These are phyloP conservation scores for Corbicula japonica DNA, from an alignment of 2,888 invertebrate species.

Conservation along the genomic window DNA sequence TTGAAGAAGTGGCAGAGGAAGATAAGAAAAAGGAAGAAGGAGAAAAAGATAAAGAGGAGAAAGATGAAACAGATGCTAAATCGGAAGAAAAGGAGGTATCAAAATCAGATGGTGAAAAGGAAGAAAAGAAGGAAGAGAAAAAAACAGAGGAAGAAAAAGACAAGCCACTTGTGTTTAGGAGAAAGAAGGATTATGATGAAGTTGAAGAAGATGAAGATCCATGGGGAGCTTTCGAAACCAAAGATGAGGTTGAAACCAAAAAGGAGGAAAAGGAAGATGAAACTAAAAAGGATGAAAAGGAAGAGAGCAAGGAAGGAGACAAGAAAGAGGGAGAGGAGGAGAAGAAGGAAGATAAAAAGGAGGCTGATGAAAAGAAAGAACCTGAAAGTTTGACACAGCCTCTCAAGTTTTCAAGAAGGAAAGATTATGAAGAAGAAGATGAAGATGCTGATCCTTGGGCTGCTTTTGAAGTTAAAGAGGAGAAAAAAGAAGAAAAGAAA, in stretches of 20 bases:
- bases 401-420: constrained; percentile 41
- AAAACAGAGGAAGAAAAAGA: constrained; percentile 44
- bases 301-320: constrained; percentile 8
- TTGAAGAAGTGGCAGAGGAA: constrained; percentile 56
- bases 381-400: constrained; percentile 38
- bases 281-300: constrained; percentile 29
- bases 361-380: constrained; percentile 2
- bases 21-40: constrained; percentile 53
- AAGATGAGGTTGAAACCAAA: constrained; percentile 27
- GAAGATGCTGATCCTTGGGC: constrained; percentile 48
- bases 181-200: constrained; percentile 55
- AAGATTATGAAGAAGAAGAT: constrained; percentile 52
- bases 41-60: constrained; percentile 32
- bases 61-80: constrained; percentile 13
- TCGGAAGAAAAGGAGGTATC: constrained; percentile 31
- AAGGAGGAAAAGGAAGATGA: constrained; percentile 33
- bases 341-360: constrained; percentile 5
- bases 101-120: constrained; percentile 36
- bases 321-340: constrained; percentile 24
- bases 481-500: constrained; percentile 22
- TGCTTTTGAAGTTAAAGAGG: constrained; percentile 34
- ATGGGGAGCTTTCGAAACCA: constrained; percentile 29
- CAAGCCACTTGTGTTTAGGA: constrained; percentile 50
- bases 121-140: constrained; percentile 39
- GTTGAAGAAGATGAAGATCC: constrained; percentile 54